phyloP scores from a whole-genome alignment of 2,888 invertebrate species.

The Cheilosia impressa region DNA sequence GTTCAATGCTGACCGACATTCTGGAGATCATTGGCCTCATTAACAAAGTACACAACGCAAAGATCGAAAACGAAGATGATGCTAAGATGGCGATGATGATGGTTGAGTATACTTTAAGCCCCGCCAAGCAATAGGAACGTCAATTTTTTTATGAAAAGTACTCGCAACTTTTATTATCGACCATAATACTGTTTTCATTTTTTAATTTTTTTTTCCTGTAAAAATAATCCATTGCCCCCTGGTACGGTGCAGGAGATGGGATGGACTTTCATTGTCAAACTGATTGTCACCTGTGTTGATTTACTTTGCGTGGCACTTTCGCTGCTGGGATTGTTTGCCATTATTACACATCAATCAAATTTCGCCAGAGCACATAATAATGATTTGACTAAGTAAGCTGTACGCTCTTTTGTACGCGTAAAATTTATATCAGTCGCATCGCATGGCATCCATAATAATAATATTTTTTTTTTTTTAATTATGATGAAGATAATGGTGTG shows the following conservation, averaged over 20 bases:
- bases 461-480: not conserved
- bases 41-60: slow-evolving; percentile 35
- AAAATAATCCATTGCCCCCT: slow-evolving; percentile 9
- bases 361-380: slow-evolving; percentile 56
- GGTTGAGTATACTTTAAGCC: not conserved
- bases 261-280: not conserved
- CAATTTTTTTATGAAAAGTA: slow-evolving; percentile 7
- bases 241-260: not conserved
- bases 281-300: slow-evolving; percentile 48
- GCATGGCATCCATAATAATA: slow-evolving; percentile 9
- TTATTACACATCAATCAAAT: slow-evolving; percentile 65
- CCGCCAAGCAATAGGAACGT: not conserved
- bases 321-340: slow-evolving; percentile 40
- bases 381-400: slow-evolving; percentile 44
- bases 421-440: slow-evolving; percentile 17
- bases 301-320: slow-evolving; percentile 41
- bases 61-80: slow-evolving; percentile 39
- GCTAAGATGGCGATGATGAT: slow-evolving; percentile 10
- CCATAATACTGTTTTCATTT: slow-evolving; percentile 20
- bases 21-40: slow-evolving; percentile 61
- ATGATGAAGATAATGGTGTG: slow-evolving; percentile 23
- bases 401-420: not conserved
- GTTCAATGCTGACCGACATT: slow-evolving; percentile 61
- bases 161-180: slow-evolving; percentile 9
- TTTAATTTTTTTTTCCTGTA: slow-evolving; percentile 17